Evolutionary conservation across 2,113 vertebrate species (phyloP).

Genomic region (Tichodroma muraria): DNA sequence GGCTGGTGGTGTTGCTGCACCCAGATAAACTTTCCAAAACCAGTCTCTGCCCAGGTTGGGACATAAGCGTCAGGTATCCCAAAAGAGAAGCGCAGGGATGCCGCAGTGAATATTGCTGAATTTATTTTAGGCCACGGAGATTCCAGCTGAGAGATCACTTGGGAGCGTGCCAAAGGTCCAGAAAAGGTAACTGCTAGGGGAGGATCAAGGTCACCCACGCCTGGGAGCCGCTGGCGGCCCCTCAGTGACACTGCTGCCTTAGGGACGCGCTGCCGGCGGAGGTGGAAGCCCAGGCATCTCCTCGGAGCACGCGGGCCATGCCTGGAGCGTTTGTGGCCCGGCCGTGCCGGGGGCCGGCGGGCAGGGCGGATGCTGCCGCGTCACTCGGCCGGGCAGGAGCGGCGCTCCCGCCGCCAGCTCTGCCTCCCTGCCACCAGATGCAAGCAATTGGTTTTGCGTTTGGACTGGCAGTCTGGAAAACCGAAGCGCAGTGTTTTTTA

Average conservation of each 20-base stretch:
- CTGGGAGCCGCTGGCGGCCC: neutral
- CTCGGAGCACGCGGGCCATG: neutral
- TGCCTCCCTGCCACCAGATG: neutral
- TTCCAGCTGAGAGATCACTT: constrained; percentile 14
- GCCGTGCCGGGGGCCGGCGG: neutral
- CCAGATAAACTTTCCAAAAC: neutral
- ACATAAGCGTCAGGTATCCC: neutral
- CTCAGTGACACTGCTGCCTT: neutral
- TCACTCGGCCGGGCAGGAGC: neutral
- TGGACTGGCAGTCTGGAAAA: neutral
- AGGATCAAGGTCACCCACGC: constrained; percentile 28
- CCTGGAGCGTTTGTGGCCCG: too few relatives aligned
- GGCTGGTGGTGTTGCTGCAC: neutral
- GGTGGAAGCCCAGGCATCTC: neutral
- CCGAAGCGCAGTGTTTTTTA: neutral
- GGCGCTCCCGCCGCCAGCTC: neutral
- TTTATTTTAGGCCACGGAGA: constrained; percentile 18
- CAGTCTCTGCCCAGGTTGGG: neutral
- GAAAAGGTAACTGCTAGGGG: constrained; percentile 41
- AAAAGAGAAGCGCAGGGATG: neutral
- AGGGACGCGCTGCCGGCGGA: rapidly evolving
- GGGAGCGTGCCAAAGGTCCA: constrained; percentile 40
- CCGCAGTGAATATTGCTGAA: neutral
- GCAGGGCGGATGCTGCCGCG: neutral
- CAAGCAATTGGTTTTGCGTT: neutral